Base-by-base conservation (phyloP, 2,113 vertebrate genomes). In the Eublepharis macularius region DNA sequence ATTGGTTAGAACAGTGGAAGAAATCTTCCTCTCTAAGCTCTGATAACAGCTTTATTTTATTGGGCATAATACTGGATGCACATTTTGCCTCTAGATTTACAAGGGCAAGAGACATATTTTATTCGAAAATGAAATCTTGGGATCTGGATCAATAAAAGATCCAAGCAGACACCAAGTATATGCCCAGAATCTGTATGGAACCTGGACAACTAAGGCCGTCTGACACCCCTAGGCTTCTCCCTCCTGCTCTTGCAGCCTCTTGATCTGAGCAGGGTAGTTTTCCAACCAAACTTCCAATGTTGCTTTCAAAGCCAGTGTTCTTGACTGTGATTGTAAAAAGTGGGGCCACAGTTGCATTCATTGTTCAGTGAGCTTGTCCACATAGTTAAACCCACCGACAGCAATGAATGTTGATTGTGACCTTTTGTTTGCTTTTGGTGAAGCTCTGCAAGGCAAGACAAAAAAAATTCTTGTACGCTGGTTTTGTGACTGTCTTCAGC, bases 401-500 rank as follows among this genome's bases (percentile, higher is more conserved):
- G 98, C 98, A 99, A 99, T 99, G 98, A 99, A 99, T 99, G 98
- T 99, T 99, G 97, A 99, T 98, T 99, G 98, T 99, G 98, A 98
- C 98, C 98, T 98, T 98, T 97, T 94, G 66, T 90, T 76, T 85
- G 86, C 98, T 97, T 94, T 75, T 87, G n/a, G 80, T 80, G 82
- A 92, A 87, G 85, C 91, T 93, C 91, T 89, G 82, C 82, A 80
- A 10, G 39, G 24, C 88, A 47, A 85, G 86, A 45, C 19, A 92
- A 94, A 84, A 51, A 36, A 45, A 24, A 36, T 72, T 88, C 87
- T 86, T 82, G 21, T 47, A 26, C 70, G 81, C 65, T 70, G 87
- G 68, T 92, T 86, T 90, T 89, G 84, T 86, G 86, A 90, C 91
- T 87, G 81, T 95, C 94, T 92, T 94, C 90, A 70, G 73, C 88